These are phyloP conservation scores for Brienomyrus brachyistius DNA, from an alignment of 2,113 vertebrate genomes.

Conservation along the genomic window DNA sequence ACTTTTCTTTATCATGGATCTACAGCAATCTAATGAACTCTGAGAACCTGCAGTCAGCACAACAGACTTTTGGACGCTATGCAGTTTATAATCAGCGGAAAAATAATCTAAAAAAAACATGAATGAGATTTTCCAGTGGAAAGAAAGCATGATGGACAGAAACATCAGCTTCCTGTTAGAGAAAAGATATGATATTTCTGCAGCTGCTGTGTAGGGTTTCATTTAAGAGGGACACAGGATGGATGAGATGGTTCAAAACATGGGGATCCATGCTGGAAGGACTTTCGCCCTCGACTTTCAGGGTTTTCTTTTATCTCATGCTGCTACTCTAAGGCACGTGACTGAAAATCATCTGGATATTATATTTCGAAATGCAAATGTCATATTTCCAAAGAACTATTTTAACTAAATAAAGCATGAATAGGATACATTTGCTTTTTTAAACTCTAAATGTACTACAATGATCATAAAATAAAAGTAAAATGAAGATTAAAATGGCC, in stretches of 20 bases:
- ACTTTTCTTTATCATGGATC: background rate
- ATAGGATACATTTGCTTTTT: background rate
- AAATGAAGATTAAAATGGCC: background rate
- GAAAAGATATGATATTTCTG: background rate
- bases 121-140: background rate
- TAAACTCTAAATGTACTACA: background rate
- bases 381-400: conserved; percentile 71
- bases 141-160: background rate
- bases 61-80: background rate
- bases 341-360: background rate
- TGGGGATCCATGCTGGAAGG: background rate
- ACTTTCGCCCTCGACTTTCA: background rate
- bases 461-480: background rate
- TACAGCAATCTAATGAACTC: background rate
- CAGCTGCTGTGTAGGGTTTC: background rate
- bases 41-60: background rate
- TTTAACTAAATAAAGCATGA: conserved; percentile 73
- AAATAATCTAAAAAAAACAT: background rate
- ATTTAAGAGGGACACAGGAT: background rate
- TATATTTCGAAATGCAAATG: conserved; percentile 61
- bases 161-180: background rate
- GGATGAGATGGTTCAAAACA: background rate
- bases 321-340: background rate
- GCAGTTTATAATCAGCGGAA: background rate
- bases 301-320: background rate